Evolutionary conservation across 2,888 invertebrate genomes (phyloP).

Genomic region (Galerucella pusilla): DNA sequence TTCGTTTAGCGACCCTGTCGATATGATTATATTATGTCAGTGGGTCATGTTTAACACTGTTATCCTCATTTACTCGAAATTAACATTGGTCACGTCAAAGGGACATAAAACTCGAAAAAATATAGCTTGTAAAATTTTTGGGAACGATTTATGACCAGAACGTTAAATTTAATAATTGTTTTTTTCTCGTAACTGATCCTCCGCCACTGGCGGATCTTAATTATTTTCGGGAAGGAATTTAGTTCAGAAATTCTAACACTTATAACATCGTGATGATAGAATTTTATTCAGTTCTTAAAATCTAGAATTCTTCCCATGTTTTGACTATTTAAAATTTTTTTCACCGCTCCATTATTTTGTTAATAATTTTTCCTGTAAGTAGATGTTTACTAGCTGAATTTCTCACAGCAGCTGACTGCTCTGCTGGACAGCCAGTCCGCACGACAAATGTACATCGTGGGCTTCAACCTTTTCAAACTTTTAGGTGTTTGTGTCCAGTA

Average conservation of each 20-base stretch:
- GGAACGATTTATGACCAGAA: not conserved
- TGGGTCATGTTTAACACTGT: constrained; percentile 7
- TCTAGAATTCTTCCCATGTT: no score
- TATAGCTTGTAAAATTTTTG: constrained; percentile 11
- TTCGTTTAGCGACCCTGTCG: not conserved
- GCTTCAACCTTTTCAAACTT: no score
- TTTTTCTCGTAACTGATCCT: not conserved
- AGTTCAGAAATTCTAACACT: not conserved
- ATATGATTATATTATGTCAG: constrained; percentile 3
- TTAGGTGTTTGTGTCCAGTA: no score
- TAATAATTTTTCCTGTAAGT: no score
- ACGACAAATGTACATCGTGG: no score
- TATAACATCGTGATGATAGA: no score
- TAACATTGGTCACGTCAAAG: constrained; percentile 14
- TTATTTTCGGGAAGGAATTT: not conserved
- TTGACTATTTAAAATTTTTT: no score
- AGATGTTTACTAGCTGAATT: no score
- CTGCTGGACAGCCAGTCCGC: no score
- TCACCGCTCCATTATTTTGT: no score
- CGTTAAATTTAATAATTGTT: not conserved
- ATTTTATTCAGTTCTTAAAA: no score
- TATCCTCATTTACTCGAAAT: not conserved
- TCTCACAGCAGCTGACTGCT: no score
- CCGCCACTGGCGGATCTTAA: not conserved
- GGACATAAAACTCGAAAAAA: constrained; percentile 6